Base-by-base conservation (phyloP, 92 coral and sea anemone species). In the Pocillopora grandis region DNA sequence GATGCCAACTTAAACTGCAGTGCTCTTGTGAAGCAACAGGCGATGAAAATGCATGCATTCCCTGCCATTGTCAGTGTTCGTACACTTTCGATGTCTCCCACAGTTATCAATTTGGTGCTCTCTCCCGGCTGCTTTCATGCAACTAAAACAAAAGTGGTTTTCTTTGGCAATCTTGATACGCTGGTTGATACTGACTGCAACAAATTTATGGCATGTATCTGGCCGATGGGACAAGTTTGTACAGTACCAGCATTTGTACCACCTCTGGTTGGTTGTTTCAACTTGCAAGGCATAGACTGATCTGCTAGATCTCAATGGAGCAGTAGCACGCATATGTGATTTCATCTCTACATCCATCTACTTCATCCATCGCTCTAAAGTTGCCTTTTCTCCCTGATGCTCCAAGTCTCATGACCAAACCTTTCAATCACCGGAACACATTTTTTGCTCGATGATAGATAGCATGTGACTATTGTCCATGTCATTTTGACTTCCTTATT, bases 381-480 rank as follows among this genome's bases (percentile, higher is more conserved):
- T 83, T 19, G 91, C 87, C 12, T 76, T 48, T 6, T 20, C 58
- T 60, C 56, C 49, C 55, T 58, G 21, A 16, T 72, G 69, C 77
- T 80, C 90, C 19, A 87, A 27, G 74, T 74, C 55, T 12, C 87
- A 83, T 49, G 90, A 81, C 90, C 90, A 87, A 35, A 87, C 90
- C 80, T 87, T 85, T 15, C 84, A 78, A 37, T 78, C 89, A 67
- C 78, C 79, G 31, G 55, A 33, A 67, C 23, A 78, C 84, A 85
- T 78, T 70, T 67, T 80, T 49, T 87, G 81, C 62, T 87, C 90
- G n/a, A 87, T 81, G 9, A 87, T 75, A 12, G 87, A 86, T 27
- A 27, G 27, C 27, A 27, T 27, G 27, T 27, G 27, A 27, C 27
- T 27, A 27, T 27, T 27, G 27, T 27, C 27, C 27, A 27, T 27